Conservation (phyloP, 2,888 invertebrate genomes). For the Nemurella pictetii region DNA sequence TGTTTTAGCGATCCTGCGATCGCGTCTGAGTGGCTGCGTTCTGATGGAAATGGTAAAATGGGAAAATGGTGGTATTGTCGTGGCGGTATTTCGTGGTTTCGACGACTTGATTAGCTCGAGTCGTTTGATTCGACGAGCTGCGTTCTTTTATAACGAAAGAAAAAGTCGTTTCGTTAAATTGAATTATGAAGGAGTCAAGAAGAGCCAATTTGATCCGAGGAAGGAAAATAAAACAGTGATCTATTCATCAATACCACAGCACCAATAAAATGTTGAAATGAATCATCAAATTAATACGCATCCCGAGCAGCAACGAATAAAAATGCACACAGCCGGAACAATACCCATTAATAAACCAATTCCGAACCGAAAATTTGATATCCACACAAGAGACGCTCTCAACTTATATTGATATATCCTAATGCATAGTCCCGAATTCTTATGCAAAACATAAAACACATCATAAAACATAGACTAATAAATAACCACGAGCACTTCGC, state of each 20-base stretch:
- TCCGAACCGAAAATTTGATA: background rate
- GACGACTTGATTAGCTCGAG: background rate
- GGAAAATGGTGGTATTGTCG: background rate
- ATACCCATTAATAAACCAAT: background rate
- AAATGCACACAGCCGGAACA: background rate
- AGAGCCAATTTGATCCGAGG: background rate
- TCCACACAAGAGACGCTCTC: background rate
- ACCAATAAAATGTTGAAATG: background rate
- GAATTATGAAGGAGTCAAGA: background rate
- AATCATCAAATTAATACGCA: background rate
- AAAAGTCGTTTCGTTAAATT: background rate
- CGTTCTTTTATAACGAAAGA: background rate
- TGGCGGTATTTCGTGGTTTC: background rate
- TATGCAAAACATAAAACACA: slow-evolving; percentile 20
- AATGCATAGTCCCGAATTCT: background rate
- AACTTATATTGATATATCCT: background rate
- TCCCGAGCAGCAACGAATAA: background rate
- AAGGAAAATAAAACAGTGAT: background rate
- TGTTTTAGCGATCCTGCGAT: background rate
- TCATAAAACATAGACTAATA: background rate
- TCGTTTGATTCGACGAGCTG: background rate
- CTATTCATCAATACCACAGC: background rate
- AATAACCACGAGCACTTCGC: background rate
- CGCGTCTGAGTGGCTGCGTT: background rate
- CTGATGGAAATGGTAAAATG: background rate